A percentile compares a stretch with the other conserved stretches of the same genome.
phyloP scores from a whole-genome alignment of 2,113 vertebrate genomes.

The Atherinomorus stipes region DNA sequence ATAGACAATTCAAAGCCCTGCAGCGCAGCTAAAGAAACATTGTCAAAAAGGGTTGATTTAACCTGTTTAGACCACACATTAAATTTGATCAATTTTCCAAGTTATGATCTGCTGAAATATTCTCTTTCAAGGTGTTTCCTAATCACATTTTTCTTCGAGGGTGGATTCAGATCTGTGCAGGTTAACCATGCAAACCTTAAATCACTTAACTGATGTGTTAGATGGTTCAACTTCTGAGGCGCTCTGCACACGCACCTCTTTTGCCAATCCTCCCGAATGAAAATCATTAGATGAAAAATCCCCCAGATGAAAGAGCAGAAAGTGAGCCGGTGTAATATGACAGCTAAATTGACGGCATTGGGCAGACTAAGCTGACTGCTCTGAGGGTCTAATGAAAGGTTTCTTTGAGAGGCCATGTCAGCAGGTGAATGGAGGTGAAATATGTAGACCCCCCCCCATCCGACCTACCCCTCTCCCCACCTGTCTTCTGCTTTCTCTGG shows the following conservation, averaged over 20 bases:
- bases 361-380: constrained; percentile 67
- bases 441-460: constrained; percentile 45
- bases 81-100: constrained; percentile 6
- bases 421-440: constrained; percentile 79
- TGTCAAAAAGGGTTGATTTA: not conserved
- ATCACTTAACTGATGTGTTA: constrained; percentile 63
- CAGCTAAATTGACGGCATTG: constrained; percentile 68
- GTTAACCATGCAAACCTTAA: constrained; percentile 58
- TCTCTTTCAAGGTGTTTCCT: constrained; percentile 41
- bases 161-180: constrained; percentile 38
- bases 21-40: too few species aligned
- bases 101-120: constrained; percentile 10
- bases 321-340: constrained; percentile 72
- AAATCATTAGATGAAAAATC: constrained; percentile 73
- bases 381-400: constrained; percentile 77
- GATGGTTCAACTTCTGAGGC: constrained; percentile 56
- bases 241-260: constrained; percentile 41
- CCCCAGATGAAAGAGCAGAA: constrained; percentile 70
- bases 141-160: constrained; percentile 16
- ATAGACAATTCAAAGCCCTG: too few species aligned
- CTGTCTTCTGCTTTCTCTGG: constrained; percentile 7
- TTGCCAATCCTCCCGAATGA: constrained; percentile 60
- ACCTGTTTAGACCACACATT: not conserved
- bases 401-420: constrained; percentile 78
- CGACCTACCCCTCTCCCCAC: constrained; percentile 3